Base-by-base conservation (phyloP, 2,797 vertebrate genomes). In the Chelon labrosus region DNA sequence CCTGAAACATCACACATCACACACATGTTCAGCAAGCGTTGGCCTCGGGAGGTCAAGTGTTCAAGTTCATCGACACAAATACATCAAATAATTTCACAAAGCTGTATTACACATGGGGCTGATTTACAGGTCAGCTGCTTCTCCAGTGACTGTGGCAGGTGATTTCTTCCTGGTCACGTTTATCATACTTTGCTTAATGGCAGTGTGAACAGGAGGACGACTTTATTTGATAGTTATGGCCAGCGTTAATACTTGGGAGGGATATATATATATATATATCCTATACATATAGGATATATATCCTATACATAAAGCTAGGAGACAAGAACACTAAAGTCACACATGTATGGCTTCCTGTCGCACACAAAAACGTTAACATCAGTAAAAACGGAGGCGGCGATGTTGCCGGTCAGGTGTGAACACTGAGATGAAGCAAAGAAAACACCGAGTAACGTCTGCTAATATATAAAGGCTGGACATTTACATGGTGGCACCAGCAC, bases 1-100 rank as follows among this genome's bases (percentile, higher is more conserved):
- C 95, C 96, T 96, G 86, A 70, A 84, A 83, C 47, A 72, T 57
- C 75, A 90, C 5, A 87, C 11, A 70, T 47, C 6, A 80, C 16
- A 84, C 3, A 55, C 12, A 69, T 51, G 67, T 74, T 79, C 50
- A 71, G 20, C 20, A 56, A 41, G 6, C 5, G 38, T n/a, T n/a
- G n/a, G n/a, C 20, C 12, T 9, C 27, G 10, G 10, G 37, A 65
- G 16, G 47, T 59, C 25, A 37, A 25, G 17, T 17, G 54, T 57
- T 42, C 42, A 61, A 14, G 16, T 46, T 74, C 58, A 65, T 19
- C 35, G 42, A 59, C 1, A 70, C 27, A 46, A 70, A 60, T 3
- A 13, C n/a, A 16, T 16, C 25, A 60, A 13, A 35, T 62, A 9
- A 44, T 27, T 41, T 19, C 19, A 69, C 35, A 70, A n/a, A 56